Conservation (phyloP, 2,797 vertebrate species). For the Ciconia nigra region DNA sequence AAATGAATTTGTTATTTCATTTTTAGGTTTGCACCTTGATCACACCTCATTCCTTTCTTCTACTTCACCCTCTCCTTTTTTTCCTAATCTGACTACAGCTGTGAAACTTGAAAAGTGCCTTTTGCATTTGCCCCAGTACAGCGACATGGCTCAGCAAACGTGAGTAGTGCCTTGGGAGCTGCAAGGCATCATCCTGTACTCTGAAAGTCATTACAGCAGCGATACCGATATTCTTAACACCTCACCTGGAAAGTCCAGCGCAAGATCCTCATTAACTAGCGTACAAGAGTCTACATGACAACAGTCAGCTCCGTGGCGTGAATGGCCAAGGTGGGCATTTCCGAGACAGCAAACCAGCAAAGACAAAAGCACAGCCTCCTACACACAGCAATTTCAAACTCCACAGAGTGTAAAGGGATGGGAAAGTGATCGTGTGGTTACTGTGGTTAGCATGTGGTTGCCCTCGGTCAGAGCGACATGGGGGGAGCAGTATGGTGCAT, state of each 20-base stretch:
- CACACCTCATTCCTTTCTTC: not conserved
- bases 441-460: not conserved
- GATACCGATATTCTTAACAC: not conserved
- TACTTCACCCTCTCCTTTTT: not conserved
- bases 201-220: not conserved
- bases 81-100: not conserved
- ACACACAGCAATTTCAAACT: not conserved
- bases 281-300: not conserved
- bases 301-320: not conserved
- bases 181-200: not conserved
- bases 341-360: not conserved
- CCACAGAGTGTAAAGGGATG: not conserved
- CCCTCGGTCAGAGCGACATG: not conserved
- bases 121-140: not conserved
- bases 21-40: not conserved
- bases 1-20: not conserved
- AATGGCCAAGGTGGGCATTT: not conserved
- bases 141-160: not conserved
- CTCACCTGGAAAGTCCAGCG: not conserved
- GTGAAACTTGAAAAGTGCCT: not conserved
- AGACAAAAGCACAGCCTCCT: not conserved
- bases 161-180: not conserved
- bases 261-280: not conserved
- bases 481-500: not conserved
- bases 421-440: not conserved